Conservation (phyloP, 1,140 invertebrate species). For the Aphelinus atriplicis region DNA sequence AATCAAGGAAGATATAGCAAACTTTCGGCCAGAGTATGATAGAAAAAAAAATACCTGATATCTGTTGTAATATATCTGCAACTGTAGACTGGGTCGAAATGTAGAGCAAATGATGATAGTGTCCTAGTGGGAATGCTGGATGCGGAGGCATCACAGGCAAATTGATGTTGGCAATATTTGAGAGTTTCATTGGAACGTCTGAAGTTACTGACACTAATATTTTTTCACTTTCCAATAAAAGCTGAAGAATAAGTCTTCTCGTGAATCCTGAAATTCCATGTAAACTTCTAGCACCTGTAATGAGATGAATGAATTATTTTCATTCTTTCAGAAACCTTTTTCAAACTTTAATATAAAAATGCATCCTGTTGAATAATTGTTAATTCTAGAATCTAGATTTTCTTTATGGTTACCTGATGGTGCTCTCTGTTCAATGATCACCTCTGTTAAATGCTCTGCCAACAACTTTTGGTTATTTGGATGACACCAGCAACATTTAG, state of each 20-base stretch:
- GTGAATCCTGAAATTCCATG: slow-evolving; percentile 86
- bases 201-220: slow-evolving; percentile 78
- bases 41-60: slow-evolving; percentile 64
- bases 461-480: slow-evolving; percentile 84
- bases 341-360: slow-evolving; percentile 1
- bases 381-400: neutral
- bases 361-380: neutral
- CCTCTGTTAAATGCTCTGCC: slow-evolving; percentile 79
- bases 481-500: slow-evolving; percentile 85
- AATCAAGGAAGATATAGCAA: too few relatives aligned
- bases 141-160: slow-evolving; percentile 58
- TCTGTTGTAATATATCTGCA: slow-evolving; percentile 68
- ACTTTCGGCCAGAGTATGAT: neutral
- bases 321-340: too few relatives aligned
- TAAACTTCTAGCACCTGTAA: slow-evolving; percentile 64
- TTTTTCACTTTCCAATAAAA: slow-evolving; percentile 87
- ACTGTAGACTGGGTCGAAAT: slow-evolving; percentile 80
- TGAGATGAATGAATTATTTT: too few relatives aligned
- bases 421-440: slow-evolving; percentile 75
- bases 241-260: slow-evolving; percentile 83
- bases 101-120: slow-evolving; percentile 74
- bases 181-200: slow-evolving; percentile 60
- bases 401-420: slow-evolving; percentile 64
- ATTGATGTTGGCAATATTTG: slow-evolving; percentile 51
- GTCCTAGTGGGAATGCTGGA: slow-evolving; percentile 65